These are phyloP conservation scores for Dendroctonus ponderosae DNA, from an alignment of 1,140 invertebrate species.

Conservation along the genomic window DNA sequence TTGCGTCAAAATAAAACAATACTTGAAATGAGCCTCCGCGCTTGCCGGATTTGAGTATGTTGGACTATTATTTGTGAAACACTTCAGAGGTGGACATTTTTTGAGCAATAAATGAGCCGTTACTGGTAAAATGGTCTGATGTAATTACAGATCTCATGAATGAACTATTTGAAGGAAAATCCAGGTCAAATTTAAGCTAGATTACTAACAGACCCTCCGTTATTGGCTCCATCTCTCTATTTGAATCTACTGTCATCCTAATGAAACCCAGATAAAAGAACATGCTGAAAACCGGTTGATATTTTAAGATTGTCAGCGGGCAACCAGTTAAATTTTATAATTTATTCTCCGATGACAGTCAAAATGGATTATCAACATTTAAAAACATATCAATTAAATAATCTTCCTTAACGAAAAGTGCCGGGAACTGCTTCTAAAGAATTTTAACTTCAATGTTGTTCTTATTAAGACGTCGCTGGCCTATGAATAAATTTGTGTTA, in stretches of 20 bases:
- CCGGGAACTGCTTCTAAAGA: slow-evolving; percentile 27
- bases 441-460: slow-evolving; percentile 26
- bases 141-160: too few relatives aligned
- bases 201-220: neutral
- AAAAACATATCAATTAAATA: slow-evolving; percentile 36
- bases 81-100: too few relatives aligned
- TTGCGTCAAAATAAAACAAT: too few relatives aligned
- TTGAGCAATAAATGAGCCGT: too few relatives aligned
- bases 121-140: too few relatives aligned
- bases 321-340: slow-evolving; percentile 33
- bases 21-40: too few relatives aligned
- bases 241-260: slow-evolving; percentile 6
- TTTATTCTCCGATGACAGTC: slow-evolving; percentile 33
- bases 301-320: slow-evolving; percentile 29
- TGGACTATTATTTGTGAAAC: too few relatives aligned
- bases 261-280: slow-evolving; percentile 14
- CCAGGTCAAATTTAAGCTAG: too few relatives aligned
- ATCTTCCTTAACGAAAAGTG: slow-evolving; percentile 29
- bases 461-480: slow-evolving; percentile 21
- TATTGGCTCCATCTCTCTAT: neutral
- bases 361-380: slow-evolving; percentile 34
- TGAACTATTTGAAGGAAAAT: too few relatives aligned
- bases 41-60: too few relatives aligned
- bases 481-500: slow-evolving; percentile 26
- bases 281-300: slow-evolving; percentile 30